Evolutionary conservation across 2,113 vertebrate species (phyloP), one percentile per base, ranked within the genome.

Genomic region (Toxotes jaculatrix): DNA sequence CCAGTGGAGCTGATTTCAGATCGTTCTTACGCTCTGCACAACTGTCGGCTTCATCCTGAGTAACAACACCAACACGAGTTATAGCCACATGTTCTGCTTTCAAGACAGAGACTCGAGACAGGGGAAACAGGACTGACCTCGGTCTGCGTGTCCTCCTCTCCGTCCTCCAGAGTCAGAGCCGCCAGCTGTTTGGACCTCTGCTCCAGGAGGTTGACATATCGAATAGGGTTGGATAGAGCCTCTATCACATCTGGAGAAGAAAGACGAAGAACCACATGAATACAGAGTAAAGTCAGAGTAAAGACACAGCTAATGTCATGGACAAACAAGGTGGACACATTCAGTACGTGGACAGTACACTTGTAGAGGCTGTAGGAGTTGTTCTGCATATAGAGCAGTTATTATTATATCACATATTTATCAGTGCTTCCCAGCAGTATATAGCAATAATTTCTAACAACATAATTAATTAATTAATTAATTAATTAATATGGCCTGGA

Each of bases 141-240:
- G 47, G 96, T 96, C 87, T 95, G 97, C 0, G 95, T 84, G 80
- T 98, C 98, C 82, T 98, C 98, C 82, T 98, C 95, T 0, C 77
- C 96, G 42, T 99, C 98, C 87, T 99, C 98, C 86, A 98, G 89
- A 0, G 98, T 99, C 75, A 99, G 90, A 0, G 98, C 98, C 0
- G 97, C 98, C 93, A 99, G 93, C 66, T 99, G 98, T 71, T 98
- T 98, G 31, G 98, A 97, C 93, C 98, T 96, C 93, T 99, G 98
- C 84, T 99, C 98, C 97, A 99, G 97, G 71, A 99, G 88, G 93
- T 99, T 99, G 19, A 99, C 97, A 0, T 99, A 99, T 85, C 97
- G 95, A 55, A 99, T 99, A 6, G 98, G 98, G 93, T 99, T 99
- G 67, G 98, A 99, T 89, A 99, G 93, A 66, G 98, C 98, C 94